A percentile compares a stretch with the other conserved stretches of the same genome.
phyloP scores from a whole-genome alignment of 1,140 invertebrate species.

The Musca vetustissima region DNA sequence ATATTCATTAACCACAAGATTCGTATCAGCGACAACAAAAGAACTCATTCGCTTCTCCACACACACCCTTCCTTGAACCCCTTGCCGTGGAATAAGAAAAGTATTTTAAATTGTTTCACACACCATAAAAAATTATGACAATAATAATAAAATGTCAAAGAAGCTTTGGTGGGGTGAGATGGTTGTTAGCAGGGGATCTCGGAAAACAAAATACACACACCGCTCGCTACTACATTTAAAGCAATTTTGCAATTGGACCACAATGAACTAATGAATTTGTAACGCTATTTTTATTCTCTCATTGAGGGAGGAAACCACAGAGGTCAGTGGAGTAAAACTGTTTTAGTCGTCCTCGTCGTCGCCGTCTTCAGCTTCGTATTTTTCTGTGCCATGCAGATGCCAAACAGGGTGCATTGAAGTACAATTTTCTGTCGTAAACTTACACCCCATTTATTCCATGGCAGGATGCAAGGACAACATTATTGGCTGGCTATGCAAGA shows the following conservation, averaged over 20 bases:
- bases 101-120: slow-evolving; percentile 16
- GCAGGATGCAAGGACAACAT: too few species aligned
- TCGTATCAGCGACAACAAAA: neutral
- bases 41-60: too few species aligned
- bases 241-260: slow-evolving; percentile 10
- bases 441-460: too few species aligned
- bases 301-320: neutral
- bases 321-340: slow-evolving; percentile 19
- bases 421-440: too few species aligned
- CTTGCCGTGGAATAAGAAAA: neutral
- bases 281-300: neutral
- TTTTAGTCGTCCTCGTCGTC: too few species aligned
- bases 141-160: slow-evolving; percentile 15
- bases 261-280: slow-evolving; percentile 29
- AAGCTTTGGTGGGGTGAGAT: neutral
- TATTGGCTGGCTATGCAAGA: too few species aligned
- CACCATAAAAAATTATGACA: slow-evolving; percentile 18
- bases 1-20: slow-evolving; percentile 8
- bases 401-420: too few species aligned
- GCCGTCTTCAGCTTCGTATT: too few species aligned
- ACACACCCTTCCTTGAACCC: neutral
- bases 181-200: neutral
- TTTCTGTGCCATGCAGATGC: too few species aligned
- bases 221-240: slow-evolving; percentile 1
- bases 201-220: neutral